Base-by-base conservation (phyloP, 2,797 vertebrate genomes). In the Tenualosa thibaudeaui region DNA sequence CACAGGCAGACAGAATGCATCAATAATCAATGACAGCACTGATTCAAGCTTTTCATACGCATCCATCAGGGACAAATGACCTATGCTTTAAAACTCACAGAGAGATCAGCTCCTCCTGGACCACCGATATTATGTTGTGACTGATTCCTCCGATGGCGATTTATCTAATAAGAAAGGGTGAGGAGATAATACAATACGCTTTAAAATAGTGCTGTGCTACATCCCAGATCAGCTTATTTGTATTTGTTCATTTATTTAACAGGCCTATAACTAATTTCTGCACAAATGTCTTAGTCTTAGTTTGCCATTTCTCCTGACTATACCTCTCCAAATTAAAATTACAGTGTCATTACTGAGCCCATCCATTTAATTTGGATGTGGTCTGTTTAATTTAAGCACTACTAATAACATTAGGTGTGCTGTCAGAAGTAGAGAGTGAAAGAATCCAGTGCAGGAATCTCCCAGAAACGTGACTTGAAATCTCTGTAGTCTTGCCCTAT, bases 121-220 rank as follows among this genome's bases (percentile, higher is more conserved):
- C 84, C 85, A 40, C 84, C 86, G 26, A 90, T 82, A 13, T 86
- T 89, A 81, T 95, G 92, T 84, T 94, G 93, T 78, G 94, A 95
- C 86, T 94, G 94, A 89, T 95, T 95, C 86, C 95, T 94, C 87
- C 94, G 92, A 88, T 95, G 94, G 3, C 93, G 90, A 58, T 89
- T 90, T 40, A 95, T 90, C 95, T 95, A 60, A 37, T 81, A 65
- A 82, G 75, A 31, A 84, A 84, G 19, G 46, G 46, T 46, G 85
- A 86, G 10, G 26, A 31, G 31, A 31, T 71, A 37, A 40, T 12
- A 71, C 13, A 71, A 71, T 40, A 71, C 65, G 37, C 15, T 71
- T 71, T 40, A 5, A 62, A 71, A 71, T 40, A 71, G 4, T 71
- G 3, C 60, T 71, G 10, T 71, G 65, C 12, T 17, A 71, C 13